These are phyloP conservation scores for Myathropa florea DNA, from an alignment of 2,888 invertebrate genomes.

Conservation along the genomic window DNA sequence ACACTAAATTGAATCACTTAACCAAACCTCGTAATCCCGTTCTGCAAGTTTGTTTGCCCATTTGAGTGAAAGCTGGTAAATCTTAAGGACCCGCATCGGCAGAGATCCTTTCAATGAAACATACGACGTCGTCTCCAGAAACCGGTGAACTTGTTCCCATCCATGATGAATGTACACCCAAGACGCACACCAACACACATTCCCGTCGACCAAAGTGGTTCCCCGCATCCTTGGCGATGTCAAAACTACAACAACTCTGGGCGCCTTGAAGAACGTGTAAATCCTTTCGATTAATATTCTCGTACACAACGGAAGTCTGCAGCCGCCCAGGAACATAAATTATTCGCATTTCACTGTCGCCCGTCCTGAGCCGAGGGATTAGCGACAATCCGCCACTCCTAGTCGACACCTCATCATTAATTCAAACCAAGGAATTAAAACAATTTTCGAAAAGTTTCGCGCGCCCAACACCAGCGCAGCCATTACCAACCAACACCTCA, in stretches of 20 bases:
- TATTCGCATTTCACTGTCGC: slow-evolving; percentile 60
- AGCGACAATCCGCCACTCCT: slow-evolving; percentile 47
- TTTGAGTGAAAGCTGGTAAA: neutral
- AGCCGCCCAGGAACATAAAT: slow-evolving; percentile 49
- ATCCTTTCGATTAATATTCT: slow-evolving; percentile 64
- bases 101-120: slow-evolving; percentile 42
- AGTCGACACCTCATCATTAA: slow-evolving; percentile 78
- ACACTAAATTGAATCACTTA: slow-evolving; percentile 24
- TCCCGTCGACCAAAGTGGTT: neutral
- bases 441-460: slow-evolving; percentile 73
- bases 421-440: slow-evolving; percentile 77
- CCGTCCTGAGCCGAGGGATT: slow-evolving; percentile 58
- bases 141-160: slow-evolving; percentile 41
- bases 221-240: neutral
- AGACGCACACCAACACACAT: neutral
- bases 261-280: slow-evolving; percentile 33
- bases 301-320: slow-evolving; percentile 15
- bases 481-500: slow-evolving; percentile 52
- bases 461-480: slow-evolving; percentile 58
- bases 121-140: slow-evolving; percentile 66
- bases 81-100: neutral
- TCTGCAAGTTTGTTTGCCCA: neutral
- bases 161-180: slow-evolving; percentile 14
- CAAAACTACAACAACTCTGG: slow-evolving; percentile 18
- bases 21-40: slow-evolving; percentile 16